Base-by-base conservation (phyloP, 2,797 vertebrate genomes). In the Brachyrhaphis roseni region DNA sequence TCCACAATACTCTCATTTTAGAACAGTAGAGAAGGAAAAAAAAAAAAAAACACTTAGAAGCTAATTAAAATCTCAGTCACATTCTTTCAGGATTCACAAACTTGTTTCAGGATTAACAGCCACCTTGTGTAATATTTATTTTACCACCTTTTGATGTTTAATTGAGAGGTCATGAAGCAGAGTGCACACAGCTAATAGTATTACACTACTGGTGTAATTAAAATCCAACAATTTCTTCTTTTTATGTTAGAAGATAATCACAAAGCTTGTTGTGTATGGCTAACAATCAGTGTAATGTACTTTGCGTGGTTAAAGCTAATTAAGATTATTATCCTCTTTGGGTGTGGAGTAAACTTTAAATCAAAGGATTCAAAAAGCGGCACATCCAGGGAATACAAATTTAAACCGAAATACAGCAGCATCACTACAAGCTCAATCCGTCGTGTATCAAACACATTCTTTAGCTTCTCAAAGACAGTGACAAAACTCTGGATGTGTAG, bases 321-420 rank as follows among this genome's bases (percentile, higher is more conserved):
- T 94, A 92, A 88, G 93, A 93, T 92, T 55, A 66, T 89, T 88
- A 94, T 94, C 89, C 86, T 92, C 81, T 87, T 84, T 90, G 83
- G 76, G 82, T 86, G 84, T 90, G 82, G 36, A 62, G 46, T 51
- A 68, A 53, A 74, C 47, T 78, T 20, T 8, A 46, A 53, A 80
- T 68, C 7, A 8, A 68, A 73, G 73, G 73, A 66, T 71, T 76
- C 76, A 46, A 57, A 86, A 66, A 86, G 74, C 55, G 83, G 77
- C 75, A 18, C 43, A 26, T 68, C 7, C 66, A 72, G 74, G 10
- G 75, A 87, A 83, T 78, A 28, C 45, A 64, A 79, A 47, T 7
- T 55, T 59, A 81, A 31, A 75, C 26, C 73, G 8, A 78, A 70
- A 57, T 59, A 77, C 26, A 41, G 62, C 78, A 66, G 5, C 1